phyloP scores from a whole-genome alignment of 2,888 invertebrate genomes.

The Actias luna region DNA sequence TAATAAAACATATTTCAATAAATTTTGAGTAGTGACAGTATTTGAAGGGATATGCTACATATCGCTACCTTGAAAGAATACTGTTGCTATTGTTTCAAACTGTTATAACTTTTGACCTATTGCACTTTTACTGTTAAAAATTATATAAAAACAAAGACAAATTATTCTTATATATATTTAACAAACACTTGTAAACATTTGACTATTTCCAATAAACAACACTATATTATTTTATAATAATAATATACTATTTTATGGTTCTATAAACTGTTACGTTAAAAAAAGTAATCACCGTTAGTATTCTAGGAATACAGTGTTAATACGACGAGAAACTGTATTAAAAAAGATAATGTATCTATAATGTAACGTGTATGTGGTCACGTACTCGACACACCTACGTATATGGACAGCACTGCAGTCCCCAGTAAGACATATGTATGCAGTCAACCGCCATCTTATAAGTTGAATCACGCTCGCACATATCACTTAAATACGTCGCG shows the following conservation, averaged over 20 bases:
- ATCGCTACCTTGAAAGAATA: no score
- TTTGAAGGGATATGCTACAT: no score
- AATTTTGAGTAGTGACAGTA: no score
- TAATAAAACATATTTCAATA: no score
- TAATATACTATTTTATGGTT: neutral
- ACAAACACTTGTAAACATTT: no score
- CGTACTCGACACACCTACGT: constrained; percentile 38
- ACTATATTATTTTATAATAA: neutral
- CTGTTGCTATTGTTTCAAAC: no score
- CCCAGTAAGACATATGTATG: constrained; percentile 42
- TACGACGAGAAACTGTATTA: constrained; percentile 33
- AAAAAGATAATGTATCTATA: constrained; percentile 32
- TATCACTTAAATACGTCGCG: constrained; percentile 19
- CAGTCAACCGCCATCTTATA: constrained; percentile 37
- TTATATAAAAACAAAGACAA: no score
- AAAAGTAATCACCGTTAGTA: neutral
- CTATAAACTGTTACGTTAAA: neutral
- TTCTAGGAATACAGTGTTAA: neutral
- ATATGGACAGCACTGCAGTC: constrained; percentile 40
- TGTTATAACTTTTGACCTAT: no score
- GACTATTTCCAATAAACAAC: no score
- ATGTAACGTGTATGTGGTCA: constrained; percentile 20
- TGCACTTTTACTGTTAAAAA: no score
- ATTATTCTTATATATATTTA: no score
- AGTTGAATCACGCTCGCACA: constrained; percentile 39